phyloP scores from a whole-genome alignment of 1,140 invertebrate genomes.

The Pteromalus puparum region DNA sequence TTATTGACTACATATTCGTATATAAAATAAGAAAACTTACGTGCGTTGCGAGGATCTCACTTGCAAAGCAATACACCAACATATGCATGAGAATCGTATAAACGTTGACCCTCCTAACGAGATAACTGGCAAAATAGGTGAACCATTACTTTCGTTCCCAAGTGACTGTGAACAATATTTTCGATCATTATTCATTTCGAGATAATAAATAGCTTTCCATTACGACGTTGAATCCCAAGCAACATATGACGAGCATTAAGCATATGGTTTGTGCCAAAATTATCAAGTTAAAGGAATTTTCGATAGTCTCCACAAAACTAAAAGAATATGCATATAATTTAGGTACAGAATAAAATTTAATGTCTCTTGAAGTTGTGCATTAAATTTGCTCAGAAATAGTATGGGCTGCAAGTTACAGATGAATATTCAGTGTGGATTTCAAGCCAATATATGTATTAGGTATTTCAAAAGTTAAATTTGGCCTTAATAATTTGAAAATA shows the following conservation, averaged over 20 bases:
- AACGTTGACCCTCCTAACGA: background rate
- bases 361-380: too few relatives aligned
- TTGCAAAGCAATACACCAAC: conserved; percentile 36
- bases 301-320: conserved; percentile 21
- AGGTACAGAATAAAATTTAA: too few relatives aligned
- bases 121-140: background rate
- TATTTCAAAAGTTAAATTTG: too few relatives aligned
- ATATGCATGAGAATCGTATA: conserved; percentile 19
- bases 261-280: conserved; percentile 31
- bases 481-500: too few relatives aligned
- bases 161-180: too few relatives aligned
- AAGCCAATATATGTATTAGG: too few relatives aligned
- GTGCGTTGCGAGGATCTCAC: conserved; percentile 28
- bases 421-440: too few relatives aligned
- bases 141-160: background rate
- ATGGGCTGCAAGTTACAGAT: too few relatives aligned
- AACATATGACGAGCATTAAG: conserved; percentile 29
- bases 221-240: conserved; percentile 31
- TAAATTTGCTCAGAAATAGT: too few relatives aligned
- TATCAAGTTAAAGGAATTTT: conserved; percentile 36
- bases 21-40: conserved; percentile 25
- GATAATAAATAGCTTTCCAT: background rate
- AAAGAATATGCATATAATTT: too few relatives aligned
- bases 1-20: too few relatives aligned
- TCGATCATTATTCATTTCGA: too few relatives aligned